These are phyloP conservation scores for Brachionus sp. DNA, from an alignment of 1,140 invertebrate species.

Conservation along the genomic window DNA sequence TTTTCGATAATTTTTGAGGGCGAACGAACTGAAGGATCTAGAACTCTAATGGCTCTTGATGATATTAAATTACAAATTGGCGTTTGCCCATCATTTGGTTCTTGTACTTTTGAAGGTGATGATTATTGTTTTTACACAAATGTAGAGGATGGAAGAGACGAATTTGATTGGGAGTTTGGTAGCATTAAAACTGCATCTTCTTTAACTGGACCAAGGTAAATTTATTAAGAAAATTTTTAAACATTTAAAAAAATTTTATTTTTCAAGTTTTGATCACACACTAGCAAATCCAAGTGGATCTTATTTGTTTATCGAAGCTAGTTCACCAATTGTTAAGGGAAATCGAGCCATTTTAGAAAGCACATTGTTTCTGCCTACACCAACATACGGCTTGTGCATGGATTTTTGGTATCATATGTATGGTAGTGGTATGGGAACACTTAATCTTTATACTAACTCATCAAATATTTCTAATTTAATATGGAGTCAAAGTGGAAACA, in stretches of 20 bases:
- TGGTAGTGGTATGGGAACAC: conserved; percentile 47
- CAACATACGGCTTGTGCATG: conserved; percentile 48
- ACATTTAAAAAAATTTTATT: neutral
- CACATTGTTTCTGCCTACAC: neutral
- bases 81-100: conserved; percentile 9
- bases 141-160: conserved; percentile 49
- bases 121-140: conserved; percentile 63
- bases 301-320: conserved; percentile 55
- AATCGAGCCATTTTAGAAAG: conserved; percentile 35
- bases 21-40: conserved; percentile 49
- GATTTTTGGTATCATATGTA: conserved; percentile 59
- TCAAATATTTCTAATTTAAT: neutral
- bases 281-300: conserved; percentile 52
- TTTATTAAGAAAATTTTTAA: neutral
- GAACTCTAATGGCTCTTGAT: conserved; percentile 48
- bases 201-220: conserved; percentile 51
- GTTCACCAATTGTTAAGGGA: neutral
- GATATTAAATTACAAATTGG: conserved; percentile 14
- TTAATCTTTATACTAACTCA: conserved; percentile 28
- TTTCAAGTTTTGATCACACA: conserved; percentile 57
- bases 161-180: conserved; percentile 54
- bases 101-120: conserved; percentile 52
- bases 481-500: conserved; percentile 45
- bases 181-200: conserved; percentile 48
- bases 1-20: conserved; percentile 50